Base-by-base conservation (phyloP, 2,888 invertebrate genomes). In the Malacosoma neustria region DNA sequence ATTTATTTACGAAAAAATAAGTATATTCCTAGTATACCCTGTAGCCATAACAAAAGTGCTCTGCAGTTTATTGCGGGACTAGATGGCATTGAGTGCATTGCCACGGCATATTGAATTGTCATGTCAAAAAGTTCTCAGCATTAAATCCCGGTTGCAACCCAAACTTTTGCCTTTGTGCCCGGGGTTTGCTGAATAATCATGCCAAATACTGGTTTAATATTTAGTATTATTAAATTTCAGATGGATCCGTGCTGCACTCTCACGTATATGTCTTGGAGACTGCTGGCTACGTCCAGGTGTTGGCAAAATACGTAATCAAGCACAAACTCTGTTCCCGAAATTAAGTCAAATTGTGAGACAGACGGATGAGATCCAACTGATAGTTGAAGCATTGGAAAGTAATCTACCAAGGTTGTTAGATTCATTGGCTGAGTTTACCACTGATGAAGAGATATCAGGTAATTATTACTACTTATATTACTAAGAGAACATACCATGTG, bases 371-470 rank as follows among this genome's bases (percentile, higher is more conserved):
- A 60, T 73, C 9, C 74, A 72, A 40, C 61, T 85, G 1, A 67
- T 77, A 2, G 68, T 84, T 9, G 86, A 85, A 32, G 75, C 85
- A 0, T 54, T 87, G 42, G 87, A 87, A 45, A 60, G 45, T 11
- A 85, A 85, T 49, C 47, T 86, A 39, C 80, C 84, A 0, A 61
- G 87, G 29, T 67, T 87, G 45, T 49, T 87, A 39, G 68, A 56
- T 9, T 84, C 79, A 0, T 51, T 87, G 34, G 72, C 76, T 9
- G 82, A 85, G 45, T 87, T 82, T 53, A 77, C 82, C 2, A 84
- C 81, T 0, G 85, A 82, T 71, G 87, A 86, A 35, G 87, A 87
- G 49, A 73, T 87, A 45, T 63, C 66, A 40, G 84, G 87, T 86
- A 44, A n/a, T n/a, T n/a, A n/a, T n/a, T n/a, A n/a, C n/a, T n/a